These are phyloP conservation scores for Cosmia pyralina DNA, from an alignment of 2,888 invertebrate genomes.

Conservation along the genomic window DNA sequence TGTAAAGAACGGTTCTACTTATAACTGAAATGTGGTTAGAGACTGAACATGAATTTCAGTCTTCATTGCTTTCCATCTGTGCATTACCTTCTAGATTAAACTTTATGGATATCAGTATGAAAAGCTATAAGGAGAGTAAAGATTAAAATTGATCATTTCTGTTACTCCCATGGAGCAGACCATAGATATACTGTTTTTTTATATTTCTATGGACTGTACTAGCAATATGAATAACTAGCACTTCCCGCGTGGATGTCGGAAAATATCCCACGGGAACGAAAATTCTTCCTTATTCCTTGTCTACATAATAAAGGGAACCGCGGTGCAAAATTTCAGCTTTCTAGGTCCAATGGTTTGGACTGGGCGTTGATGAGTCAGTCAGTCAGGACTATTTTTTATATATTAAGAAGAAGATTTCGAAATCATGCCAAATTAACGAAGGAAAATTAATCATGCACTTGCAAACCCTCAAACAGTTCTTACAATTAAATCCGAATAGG, in stretches of 20 bases:
- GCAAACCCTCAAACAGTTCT: not conserved
- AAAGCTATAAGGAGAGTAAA: not conserved
- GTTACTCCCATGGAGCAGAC: not conserved
- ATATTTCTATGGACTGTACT: too few species aligned
- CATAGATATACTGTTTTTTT: too few species aligned
- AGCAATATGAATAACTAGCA: too few species aligned
- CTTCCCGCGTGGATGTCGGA: too few species aligned
- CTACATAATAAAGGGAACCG: too few species aligned
- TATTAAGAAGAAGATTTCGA: too few species aligned
- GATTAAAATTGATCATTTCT: not conserved
- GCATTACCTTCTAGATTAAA: not conserved
- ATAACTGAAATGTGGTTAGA: not conserved
- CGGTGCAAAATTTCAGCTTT: too few species aligned
- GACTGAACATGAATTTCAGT: not conserved
- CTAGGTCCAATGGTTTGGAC: too few species aligned
- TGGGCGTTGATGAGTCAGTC: too few species aligned
- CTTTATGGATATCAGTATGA: not conserved
- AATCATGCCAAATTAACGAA: not conserved
- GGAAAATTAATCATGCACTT: not conserved
- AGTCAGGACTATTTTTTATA: too few species aligned
- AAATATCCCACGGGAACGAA: too few species aligned
- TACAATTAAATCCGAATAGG: not conserved
- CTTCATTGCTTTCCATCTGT: not conserved
- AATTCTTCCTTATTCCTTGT: too few species aligned
- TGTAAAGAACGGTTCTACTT: constrained; percentile 9